Conservation (phyloP, 2,888 invertebrate genomes). For the Thumatha senex region DNA sequence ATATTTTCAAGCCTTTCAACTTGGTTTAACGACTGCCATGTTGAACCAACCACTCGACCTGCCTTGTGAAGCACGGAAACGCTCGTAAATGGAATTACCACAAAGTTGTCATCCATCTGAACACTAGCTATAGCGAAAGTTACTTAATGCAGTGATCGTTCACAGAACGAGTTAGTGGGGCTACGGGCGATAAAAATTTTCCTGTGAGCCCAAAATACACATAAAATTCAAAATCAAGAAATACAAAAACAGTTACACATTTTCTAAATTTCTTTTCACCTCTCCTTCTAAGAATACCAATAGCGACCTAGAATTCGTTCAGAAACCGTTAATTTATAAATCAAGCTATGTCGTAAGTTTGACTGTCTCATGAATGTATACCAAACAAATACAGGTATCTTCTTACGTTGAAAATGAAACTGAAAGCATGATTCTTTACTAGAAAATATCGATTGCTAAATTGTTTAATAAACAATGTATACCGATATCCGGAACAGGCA, state of each 20-base stretch:
- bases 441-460: constrained; percentile 13
- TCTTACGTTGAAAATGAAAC: constrained; percentile 2
- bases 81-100: no score
- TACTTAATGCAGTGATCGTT: no score
- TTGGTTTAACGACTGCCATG: no score
- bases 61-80: no score
- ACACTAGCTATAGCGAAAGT: no score
- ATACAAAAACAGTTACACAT: constrained; percentile 9
- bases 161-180: no score
- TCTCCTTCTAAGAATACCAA: constrained; percentile 35
- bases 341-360: neutral
- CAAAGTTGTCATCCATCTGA: no score
- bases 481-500: constrained; percentile 30
- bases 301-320: constrained; percentile 27
- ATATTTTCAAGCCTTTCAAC: no score
- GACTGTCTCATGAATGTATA: constrained; percentile 1
- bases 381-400: no score
- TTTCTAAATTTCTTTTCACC: constrained; percentile 35
- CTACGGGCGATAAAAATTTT: no score
- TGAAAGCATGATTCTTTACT: constrained; percentile 7
- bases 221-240: neutral
- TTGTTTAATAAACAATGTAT: constrained; percentile 24
- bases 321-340: neutral
- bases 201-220: no score
- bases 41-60: no score